Evolutionary conservation across 2,888 invertebrate genomes (phyloP).

Genomic region (Strigamia maritima): DNA sequence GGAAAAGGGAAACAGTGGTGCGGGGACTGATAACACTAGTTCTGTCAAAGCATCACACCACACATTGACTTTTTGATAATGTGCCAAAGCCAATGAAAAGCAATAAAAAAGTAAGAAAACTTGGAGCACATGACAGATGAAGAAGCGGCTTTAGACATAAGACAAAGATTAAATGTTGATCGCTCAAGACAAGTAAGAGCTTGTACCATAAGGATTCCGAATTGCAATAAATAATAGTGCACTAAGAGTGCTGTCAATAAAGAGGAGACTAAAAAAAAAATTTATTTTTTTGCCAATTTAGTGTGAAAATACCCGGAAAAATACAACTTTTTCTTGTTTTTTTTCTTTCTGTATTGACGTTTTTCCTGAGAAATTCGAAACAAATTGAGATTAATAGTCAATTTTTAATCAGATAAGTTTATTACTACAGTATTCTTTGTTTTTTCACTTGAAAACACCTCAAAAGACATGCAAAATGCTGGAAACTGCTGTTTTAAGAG

Average conservation of each 20-base stretch:
- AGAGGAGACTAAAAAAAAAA: background rate
- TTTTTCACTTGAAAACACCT: no score
- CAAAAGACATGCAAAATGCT: no score
- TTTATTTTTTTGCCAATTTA: no score
- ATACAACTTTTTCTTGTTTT: no score
- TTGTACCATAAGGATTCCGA: background rate
- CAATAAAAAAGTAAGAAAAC: conserved; percentile 12
- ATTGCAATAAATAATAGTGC: background rate
- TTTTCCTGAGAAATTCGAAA: no score
- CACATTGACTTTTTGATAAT: conserved; percentile 17
- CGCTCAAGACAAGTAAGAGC: conserved; percentile 25
- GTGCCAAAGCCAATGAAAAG: conserved; percentile 34
- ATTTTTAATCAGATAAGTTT: no score
- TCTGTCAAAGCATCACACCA: background rate
- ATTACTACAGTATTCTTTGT: no score
- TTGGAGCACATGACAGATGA: conserved; percentile 26
- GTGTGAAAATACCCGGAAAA: no score
- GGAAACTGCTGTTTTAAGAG: no score
- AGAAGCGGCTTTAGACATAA: background rate
- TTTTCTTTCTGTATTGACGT: no score
- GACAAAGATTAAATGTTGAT: conserved; percentile 23
- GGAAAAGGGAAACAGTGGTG: background rate
- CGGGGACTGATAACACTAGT: background rate
- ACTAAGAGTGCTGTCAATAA: conserved; percentile 12
- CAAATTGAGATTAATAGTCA: no score